Base-by-base conservation (phyloP, 2,113 vertebrate species). In the Caretta caretta region DNA sequence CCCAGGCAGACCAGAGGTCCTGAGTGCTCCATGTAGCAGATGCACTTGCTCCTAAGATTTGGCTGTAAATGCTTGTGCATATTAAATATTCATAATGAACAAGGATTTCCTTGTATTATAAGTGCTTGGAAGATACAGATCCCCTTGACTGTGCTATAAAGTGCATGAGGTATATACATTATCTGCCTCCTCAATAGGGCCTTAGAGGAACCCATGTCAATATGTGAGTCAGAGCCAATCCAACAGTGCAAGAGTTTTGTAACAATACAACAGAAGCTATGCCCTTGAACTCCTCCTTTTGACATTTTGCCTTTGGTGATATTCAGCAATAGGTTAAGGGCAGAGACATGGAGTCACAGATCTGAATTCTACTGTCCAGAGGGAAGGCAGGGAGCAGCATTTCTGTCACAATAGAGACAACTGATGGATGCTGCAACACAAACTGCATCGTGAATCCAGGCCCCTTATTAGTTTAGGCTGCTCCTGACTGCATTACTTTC, bases 361-460 rank as follows among this genome's bases (percentile, higher is more conserved):
- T 0, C 1, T 2, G 4, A 0, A 0, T 7, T 72, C 8, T 69
- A 75, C 65, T 72, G n/a, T 72, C 65, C 27, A 13, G 9, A 48
- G 49, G 35, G 38, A 42, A 88, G 35, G 72, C 13, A 22, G 35
- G 19, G 65, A 89, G 76, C 53, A 90, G 20, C 46, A 1, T 53
- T 92, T 93, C 49, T 72, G 29, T 38, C n/a, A 31, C 51, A 57
- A 87, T 84, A 35, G 20, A 14, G 25, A 56, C 81, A 57, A 86
- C 75, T 92, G 83, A 78, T 51, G 38, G 2, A 2, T 54, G 27
- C 31, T 80, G 51, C n/a, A 27, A 6, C 59, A 59, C 69, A 31
- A 62, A 3, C 0, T 0, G 0, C 0, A 0, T 27, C 0, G 0
- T 56, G 0, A 0, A 27, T 42, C 38, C 8, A 35, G 35, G 24